Conservation (phyloP, 2,113 vertebrate genomes). For the Chionodraco myersi region DNA sequence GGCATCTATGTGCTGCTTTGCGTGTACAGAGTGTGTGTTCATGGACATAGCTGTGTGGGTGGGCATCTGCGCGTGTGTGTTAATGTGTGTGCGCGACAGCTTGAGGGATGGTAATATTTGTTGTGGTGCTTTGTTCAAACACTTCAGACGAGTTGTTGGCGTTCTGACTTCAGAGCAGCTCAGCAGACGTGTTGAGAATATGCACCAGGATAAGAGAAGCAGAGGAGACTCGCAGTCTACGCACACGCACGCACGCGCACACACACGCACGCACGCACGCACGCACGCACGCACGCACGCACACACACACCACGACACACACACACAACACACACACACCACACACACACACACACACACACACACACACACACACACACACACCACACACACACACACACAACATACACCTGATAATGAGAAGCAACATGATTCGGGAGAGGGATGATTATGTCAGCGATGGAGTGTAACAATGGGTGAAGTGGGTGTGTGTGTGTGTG, state of each 20-base stretch:
- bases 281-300: not conserved
- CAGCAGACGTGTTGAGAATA: constrained; percentile 73
- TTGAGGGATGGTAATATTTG: constrained; percentile 67
- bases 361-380: constrained; percentile 10
- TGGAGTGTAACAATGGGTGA: constrained; percentile 27
- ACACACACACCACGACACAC: constrained; percentile 18
- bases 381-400: constrained; percentile 10
- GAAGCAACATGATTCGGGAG: constrained; percentile 40
- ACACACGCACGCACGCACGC: too few species aligned
- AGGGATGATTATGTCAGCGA: constrained; percentile 37
- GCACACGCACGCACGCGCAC: not conserved
- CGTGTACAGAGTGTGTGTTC: not conserved
- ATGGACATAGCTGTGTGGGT: constrained; percentile 13
- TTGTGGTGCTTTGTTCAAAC: constrained; percentile 76
- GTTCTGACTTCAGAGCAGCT: constrained; percentile 73
- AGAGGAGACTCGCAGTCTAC: constrained; percentile 6
- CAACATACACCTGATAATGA: constrained; percentile 37
- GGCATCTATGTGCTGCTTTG: not conserved
- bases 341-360: constrained; percentile 14
- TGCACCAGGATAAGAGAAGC: constrained; percentile 40
- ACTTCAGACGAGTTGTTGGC: constrained; percentile 73
- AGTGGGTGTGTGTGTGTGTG: constrained; percentile 11
- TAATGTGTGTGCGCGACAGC: constrained; percentile 41
- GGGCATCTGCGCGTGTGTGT: constrained; percentile 16
- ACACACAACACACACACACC: constrained; percentile 10